Evolutionary conservation across 1,140 invertebrate genomes (phyloP), one percentile per base, ranked within the genome.

Genomic region (Chrysoperla carnea): DNA sequence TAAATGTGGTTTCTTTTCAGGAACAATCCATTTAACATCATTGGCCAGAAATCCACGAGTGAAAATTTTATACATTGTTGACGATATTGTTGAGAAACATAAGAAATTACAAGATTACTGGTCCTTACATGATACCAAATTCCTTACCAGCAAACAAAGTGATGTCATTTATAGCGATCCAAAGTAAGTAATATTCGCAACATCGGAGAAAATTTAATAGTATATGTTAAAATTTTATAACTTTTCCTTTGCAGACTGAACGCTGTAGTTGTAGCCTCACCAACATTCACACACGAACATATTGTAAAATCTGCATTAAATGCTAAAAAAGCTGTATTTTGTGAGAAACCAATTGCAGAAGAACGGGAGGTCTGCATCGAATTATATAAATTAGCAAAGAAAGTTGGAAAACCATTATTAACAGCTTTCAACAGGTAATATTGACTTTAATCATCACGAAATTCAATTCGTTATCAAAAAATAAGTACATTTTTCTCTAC

Each of bases 321-420:
- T 8, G 62, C 66, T 33, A 71, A 73, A 47, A 76, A 76, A 48
- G 68, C 71, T 8, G 73, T 82, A 0, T 76, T 81, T 50, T 79
- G 76, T 51, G 78, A 83, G 52, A 83, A 83, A 52, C 80, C 80
- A 1, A 67, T 83, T 14, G 73, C 76, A 9, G 62, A 75, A 38
- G 58, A 67, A 41, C 54, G 64, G 1, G 56, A 64, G 28, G 60
- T 66, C 2, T 71, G 70, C 0, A 58, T 57, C 31, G 66, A 66
- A 28, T 78, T 75, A 47, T 80, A 77, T 48, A 62, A 73, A 9
- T 51, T 66, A 0, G 76, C 78, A 0, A 63, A 66, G 38, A 60
- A 68, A 40, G 60, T 66, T 14, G 63, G 67, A 2, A 67, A 64
- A 33, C 63, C 70, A 2, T 53, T 81, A 6, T 69, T 79, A 37